Base-by-base conservation (phyloP, 2,797 vertebrate genomes). In the Anguilla megastoma region DNA sequence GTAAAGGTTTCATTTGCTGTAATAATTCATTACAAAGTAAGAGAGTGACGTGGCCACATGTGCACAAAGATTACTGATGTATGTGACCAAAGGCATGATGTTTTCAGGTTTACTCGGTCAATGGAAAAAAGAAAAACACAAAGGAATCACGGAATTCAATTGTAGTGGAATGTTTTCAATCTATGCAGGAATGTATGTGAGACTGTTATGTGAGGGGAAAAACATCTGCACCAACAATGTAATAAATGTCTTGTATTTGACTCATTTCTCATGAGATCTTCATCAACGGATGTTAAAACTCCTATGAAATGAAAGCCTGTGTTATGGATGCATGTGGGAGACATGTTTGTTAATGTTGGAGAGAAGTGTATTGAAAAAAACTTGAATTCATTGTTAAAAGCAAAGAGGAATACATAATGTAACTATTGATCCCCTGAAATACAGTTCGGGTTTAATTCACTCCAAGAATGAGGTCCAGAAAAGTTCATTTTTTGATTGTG, bases 181-280 rank as follows among this genome's bases (percentile, higher is more conserved):
- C 33, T 45, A 24, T 71, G 7, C 45, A 45, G 85, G 63, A 71
- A 74, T 74, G 7, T 50, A 24, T 30, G 84, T 18, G 24, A 52
- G 45, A 45, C 27, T 74, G 66, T 30, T 86, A n/a, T 74, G 27
- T 50, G n/a, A 45, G 52, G 50, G 45, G 52, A 76, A 71, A 12
- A 86, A 86, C 10, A 30, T 50, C 56, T 24, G 18, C 85, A 66
- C 45, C 85, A 85, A 63, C 16, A 69, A 56, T 27, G 10, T 76
- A 86, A 50, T 74, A 76, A 74, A 54, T 86, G 86, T 52, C 58
- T 76, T 41, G 18, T 8, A 76, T 76, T 79, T 79, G 41, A 8
- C 41, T 69, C 8, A 69, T 86, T 74, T 86, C 85, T 86, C 45
- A 30, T 71, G 85, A 86, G 85, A 30, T 33, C 30, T 56, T 21